Evolutionary conservation across 2,797 vertebrate genomes (phyloP), one percentile per base, ranked within the genome.

Genomic region (Macropus fuliginosus): DNA sequence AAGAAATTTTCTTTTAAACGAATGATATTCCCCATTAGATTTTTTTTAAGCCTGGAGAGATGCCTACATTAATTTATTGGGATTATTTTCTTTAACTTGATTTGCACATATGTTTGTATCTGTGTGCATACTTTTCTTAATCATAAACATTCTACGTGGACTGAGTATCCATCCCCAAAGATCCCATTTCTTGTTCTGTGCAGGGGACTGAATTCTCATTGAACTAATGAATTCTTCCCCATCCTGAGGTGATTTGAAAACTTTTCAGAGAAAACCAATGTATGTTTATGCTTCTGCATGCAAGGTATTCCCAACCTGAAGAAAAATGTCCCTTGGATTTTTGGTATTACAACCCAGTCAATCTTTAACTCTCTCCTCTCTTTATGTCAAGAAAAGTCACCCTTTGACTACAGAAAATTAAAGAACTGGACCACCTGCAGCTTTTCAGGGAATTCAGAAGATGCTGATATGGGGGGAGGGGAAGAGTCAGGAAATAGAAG

Each of bases 21-120:
- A 92, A 81, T 89, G 34, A 91, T 95, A 95, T 52, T 92, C n/a
- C 40, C 10, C 91, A 27, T 14, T 56, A 50, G 27, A 59, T 31
- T 28, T 21, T 34, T 16, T 40, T 62, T 93, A 95, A 95, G 93
- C 29, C 40, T 50, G 91, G 54, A 91, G 34, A 90, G 12, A 91
- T 74, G 10, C 52, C 14, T 46, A 34, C 52, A 59, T 91, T 31
- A 91, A 87, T 11, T 89, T 4, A 55, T 55, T 3, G 92, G 46
- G 28, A 59, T 29, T 92, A 40, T 94, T 96, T 94, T 91, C 57
- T 40, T 87, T 50, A 50, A 54, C 92, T 90, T 52, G 91, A 93
- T 57, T 59, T 92, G 6, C 46, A 87, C 57, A 52, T 94, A 46
- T 5, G 1, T 81, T 46, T 81, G n/a, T 87, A 21, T 81, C 21